Evolutionary conservation across 1,140 invertebrate genomes (phyloP).

Genomic region (Tetranychus cinnabarinus): DNA sequence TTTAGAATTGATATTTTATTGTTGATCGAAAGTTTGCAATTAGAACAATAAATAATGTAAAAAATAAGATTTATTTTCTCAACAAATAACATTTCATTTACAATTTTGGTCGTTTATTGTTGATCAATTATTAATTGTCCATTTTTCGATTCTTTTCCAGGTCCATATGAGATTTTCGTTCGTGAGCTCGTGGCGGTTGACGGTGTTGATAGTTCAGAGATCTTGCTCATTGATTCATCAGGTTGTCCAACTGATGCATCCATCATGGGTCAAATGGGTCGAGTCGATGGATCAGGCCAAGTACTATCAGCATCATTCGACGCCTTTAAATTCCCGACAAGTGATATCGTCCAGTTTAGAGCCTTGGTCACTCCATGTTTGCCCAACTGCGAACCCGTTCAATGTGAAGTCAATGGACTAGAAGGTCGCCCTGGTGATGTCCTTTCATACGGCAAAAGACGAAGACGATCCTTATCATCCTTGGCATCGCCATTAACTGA

Average conservation of each 20-base stretch:
- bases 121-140: background rate
- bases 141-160: slow-evolving; percentile 7
- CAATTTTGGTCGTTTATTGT: too few relatives aligned
- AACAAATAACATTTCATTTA: too few relatives aligned
- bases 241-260: slow-evolving; percentile 39
- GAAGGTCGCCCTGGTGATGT: slow-evolving; percentile 24
- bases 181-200: slow-evolving; percentile 80
- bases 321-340: slow-evolving; percentile 82
- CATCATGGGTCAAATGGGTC: slow-evolving; percentile 56
- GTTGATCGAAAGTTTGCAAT: too few relatives aligned
- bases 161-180: slow-evolving; percentile 78
- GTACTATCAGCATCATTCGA: slow-evolving; percentile 46
- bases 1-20: too few relatives aligned
- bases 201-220: slow-evolving; percentile 54
- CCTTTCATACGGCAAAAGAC: slow-evolving; percentile 5
- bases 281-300: slow-evolving; percentile 24
- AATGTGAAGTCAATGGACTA: background rate
- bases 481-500: background rate
- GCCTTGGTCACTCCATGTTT: slow-evolving; percentile 77
- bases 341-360: slow-evolving; percentile 77
- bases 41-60: too few relatives aligned
- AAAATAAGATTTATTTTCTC: too few relatives aligned
- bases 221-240: slow-evolving; percentile 62
- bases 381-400: slow-evolving; percentile 56
- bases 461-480: background rate